Conservation (phyloP, 2,113 vertebrate genomes). For the Datnioides undecimradiatus region DNA sequence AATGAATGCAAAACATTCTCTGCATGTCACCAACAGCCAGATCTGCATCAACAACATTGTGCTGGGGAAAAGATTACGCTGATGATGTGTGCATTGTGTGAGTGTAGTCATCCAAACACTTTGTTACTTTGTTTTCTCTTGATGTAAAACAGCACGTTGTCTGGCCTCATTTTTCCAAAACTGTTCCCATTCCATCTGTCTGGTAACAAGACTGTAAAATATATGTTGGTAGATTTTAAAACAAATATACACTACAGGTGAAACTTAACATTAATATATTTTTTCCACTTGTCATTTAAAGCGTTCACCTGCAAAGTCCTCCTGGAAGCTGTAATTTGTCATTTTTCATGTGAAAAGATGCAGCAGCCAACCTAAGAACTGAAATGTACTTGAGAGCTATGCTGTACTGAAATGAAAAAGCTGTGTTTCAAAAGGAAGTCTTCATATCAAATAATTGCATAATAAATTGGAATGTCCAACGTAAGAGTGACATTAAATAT, state of each 20-base stretch:
- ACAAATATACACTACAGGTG: background rate
- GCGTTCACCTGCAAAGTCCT: conserved; percentile 5
- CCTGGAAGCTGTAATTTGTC: background rate
- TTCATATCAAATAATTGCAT: conserved; percentile 62
- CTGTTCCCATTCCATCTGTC: conserved; percentile 45
- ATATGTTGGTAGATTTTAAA: background rate
- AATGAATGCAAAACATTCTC: conserved; percentile 68
- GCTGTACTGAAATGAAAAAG: conserved; percentile 36
- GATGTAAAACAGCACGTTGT: conserved; percentile 55
- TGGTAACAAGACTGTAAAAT: background rate
- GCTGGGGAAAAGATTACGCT: conserved; percentile 68
- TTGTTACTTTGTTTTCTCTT: conserved; percentile 45
- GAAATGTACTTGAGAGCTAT: conserved; percentile 17
- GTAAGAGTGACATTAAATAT: conserved; percentile 63
- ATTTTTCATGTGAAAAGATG: conserved; percentile 8
- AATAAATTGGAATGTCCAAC: conserved; percentile 66
- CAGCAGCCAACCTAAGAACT: conserved; percentile 21
- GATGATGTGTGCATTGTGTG: conserved; percentile 42
- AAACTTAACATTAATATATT: conserved; percentile 1
- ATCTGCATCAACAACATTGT: conserved; percentile 72
- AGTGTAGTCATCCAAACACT: conserved; percentile 65
- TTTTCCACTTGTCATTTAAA: background rate
- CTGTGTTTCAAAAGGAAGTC: conserved; percentile 48
- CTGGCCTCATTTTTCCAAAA: conserved; percentile 57
- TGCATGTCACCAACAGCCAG: conserved; percentile 63